phyloP scores from a whole-genome alignment of 2,113 vertebrate genomes.

The Leptobrachium ailaonicum region DNA sequence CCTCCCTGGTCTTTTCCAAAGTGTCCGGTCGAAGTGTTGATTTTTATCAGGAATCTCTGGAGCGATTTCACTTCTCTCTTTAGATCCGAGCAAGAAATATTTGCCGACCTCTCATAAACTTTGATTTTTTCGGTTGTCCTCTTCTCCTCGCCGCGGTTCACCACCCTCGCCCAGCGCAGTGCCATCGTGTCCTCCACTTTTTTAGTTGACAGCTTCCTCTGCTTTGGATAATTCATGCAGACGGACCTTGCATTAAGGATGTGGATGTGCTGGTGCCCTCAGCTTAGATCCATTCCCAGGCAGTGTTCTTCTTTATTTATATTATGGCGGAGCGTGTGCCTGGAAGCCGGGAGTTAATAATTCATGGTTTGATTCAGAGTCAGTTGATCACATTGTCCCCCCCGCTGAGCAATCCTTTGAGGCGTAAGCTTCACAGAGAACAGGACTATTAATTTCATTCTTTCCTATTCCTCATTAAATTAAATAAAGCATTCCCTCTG shows the following conservation, averaged over 20 bases:
- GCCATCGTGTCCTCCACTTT: conserved; percentile 55
- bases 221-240: conserved; percentile 29
- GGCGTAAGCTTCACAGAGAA: neutral
- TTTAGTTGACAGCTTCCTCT: conserved; percentile 46
- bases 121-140: conserved; percentile 64
- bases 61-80: conserved; percentile 55
- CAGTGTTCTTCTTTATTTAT: conserved; percentile 22
- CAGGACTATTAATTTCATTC: conserved; percentile 14
- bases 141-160: conserved; percentile 60
- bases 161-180: conserved; percentile 51
- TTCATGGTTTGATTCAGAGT: conserved; percentile 33
- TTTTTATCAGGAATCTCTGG: conserved; percentile 64
- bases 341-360: conserved; percentile 39
- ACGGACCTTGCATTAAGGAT: conserved; percentile 5
- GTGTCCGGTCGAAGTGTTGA: conserved; percentile 66
- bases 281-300: neutral
- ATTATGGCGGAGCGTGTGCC: conserved; percentile 22
- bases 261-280: neutral
- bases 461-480: neutral
- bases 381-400: conserved; percentile 37
- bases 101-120: conserved; percentile 62
- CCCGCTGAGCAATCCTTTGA: conserved; percentile 17
- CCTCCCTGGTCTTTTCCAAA: conserved; percentile 55
- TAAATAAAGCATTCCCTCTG: neutral
- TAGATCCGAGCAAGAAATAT: conserved; percentile 62